A percentile compares a stretch with the other conserved stretches of the same genome.
Evolutionary conservation across 2,797 vertebrate genomes (phyloP).

Genomic region (Alca torda): DNA sequence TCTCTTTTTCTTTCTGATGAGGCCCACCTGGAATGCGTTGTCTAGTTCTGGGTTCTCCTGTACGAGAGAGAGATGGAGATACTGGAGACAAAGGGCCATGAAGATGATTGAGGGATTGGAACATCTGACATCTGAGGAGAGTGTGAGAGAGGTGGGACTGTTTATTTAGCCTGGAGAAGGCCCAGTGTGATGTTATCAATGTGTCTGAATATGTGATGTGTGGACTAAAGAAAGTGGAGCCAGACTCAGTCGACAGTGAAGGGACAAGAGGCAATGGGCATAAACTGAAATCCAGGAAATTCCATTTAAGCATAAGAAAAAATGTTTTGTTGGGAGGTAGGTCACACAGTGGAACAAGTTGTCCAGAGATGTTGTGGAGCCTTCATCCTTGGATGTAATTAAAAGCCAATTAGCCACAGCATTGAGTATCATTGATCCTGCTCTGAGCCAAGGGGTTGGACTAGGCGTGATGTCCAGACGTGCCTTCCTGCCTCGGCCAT

Average conservation of each 20-base stretch:
- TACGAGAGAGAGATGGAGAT: background rate
- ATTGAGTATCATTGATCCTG: background rate
- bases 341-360: background rate
- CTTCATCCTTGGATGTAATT: background rate
- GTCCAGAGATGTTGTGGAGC: background rate
- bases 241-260: background rate
- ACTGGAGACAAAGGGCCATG: rapidly evolving
- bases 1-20: background rate
- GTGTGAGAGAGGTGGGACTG: background rate
- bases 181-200: background rate
- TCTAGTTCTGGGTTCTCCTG: rapidly evolving
- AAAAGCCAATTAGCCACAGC: background rate
- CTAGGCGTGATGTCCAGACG: background rate
- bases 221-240: background rate
- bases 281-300: background rate
- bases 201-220: background rate
- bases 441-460: background rate
- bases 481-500: background rate
- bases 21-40: background rate
- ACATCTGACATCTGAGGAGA: background rate
- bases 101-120: background rate
- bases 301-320: background rate
- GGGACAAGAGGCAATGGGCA: background rate
- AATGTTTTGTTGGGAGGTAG: background rate
- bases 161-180: background rate